A percentile compares a stretch with the other conserved stretches of the same genome.
Conservation (phyloP, 2,888 invertebrate species). For the Carpatolechia fugitivella region DNA sequence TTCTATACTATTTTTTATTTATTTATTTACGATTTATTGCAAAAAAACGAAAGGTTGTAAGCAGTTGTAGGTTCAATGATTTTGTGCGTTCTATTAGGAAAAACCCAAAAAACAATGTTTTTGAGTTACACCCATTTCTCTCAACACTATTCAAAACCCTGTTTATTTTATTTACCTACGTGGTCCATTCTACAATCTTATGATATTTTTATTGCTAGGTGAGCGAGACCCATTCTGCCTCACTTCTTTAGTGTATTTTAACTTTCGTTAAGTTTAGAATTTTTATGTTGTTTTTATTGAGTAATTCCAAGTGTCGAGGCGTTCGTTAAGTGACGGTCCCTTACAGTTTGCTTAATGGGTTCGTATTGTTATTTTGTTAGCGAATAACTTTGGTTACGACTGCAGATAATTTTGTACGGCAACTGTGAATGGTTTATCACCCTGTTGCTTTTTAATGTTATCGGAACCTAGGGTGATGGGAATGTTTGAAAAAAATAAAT, state of each 20-base stretch:
- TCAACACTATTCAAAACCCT: slow-evolving; percentile 27
- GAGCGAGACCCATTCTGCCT: slow-evolving; percentile 45
- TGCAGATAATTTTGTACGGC: background rate
- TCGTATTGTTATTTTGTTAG: slow-evolving; percentile 12
- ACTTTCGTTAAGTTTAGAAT: slow-evolving; percentile 45
- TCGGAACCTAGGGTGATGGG: background rate
- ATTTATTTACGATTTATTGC: too few species aligned
- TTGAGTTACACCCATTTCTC: background rate
- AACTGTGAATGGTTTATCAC: background rate
- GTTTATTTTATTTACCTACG: slow-evolving; percentile 50
- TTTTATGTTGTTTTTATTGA: slow-evolving; percentile 41
- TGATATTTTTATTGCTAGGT: slow-evolving; percentile 55
- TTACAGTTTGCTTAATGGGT: slow-evolving; percentile 23
- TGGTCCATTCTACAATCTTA: slow-evolving; percentile 41
- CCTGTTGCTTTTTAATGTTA: background rate
- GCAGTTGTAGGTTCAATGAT: too few species aligned
- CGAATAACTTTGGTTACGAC: slow-evolving; percentile 10
- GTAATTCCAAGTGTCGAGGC: slow-evolving; percentile 17
- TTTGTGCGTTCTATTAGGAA: too few species aligned
- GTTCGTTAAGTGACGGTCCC: slow-evolving; percentile 20
- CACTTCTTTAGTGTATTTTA: slow-evolving; percentile 36
- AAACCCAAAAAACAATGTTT: too few species aligned
- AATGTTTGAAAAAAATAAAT: too few species aligned
- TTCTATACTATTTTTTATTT: too few species aligned
- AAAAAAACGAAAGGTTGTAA: too few species aligned